These are phyloP conservation scores for Acleris emargana DNA, from an alignment of 2,888 invertebrate species.

Conservation along the genomic window DNA sequence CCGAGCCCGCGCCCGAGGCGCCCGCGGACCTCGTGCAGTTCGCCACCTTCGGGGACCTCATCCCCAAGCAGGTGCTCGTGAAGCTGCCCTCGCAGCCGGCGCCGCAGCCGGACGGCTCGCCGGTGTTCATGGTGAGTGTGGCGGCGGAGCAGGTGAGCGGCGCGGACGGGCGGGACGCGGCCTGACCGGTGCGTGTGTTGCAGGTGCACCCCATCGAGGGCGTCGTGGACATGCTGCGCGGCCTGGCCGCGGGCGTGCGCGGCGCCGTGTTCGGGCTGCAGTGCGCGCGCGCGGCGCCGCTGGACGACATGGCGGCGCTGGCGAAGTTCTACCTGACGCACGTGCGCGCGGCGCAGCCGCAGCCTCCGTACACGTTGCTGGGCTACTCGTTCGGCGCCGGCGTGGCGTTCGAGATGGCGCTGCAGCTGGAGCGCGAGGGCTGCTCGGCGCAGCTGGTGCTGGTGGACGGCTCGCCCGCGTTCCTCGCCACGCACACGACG, in stretches of 20 bases:
- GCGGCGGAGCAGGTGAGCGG: background rate
- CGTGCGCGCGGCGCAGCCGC: constrained; percentile 89
- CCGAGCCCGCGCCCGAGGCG: constrained; percentile 44
- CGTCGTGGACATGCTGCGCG: constrained; percentile 87
- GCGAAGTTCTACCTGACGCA: constrained; percentile 89
- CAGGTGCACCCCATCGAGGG: constrained; percentile 95
- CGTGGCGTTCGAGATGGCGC: constrained; percentile 97
- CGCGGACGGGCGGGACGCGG: constrained; percentile 15
- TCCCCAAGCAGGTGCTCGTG: constrained; percentile 89
- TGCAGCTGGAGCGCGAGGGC: constrained; percentile 88
- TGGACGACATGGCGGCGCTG: constrained; percentile 87
- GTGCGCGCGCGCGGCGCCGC: constrained; percentile 90
- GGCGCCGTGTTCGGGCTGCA: constrained; percentile 95
- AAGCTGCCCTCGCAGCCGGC: constrained; percentile 84
- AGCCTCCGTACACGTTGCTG: constrained; percentile 93
- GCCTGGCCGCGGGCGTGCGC: constrained; percentile 88
- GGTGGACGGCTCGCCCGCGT: constrained; percentile 95
- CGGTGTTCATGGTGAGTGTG: constrained; percentile 84
- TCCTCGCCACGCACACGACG: constrained; percentile 90
- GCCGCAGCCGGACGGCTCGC: constrained; percentile 61
- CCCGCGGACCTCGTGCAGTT: constrained; percentile 73
- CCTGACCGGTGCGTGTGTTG: constrained; percentile 4
- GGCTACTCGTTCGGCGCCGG: constrained; percentile 98
- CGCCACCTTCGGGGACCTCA: constrained; percentile 83
- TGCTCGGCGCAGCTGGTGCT: constrained; percentile 87